Evolutionary conservation across 2,888 invertebrate genomes (phyloP).

Genomic region (Yponomeuta malinellus): DNA sequence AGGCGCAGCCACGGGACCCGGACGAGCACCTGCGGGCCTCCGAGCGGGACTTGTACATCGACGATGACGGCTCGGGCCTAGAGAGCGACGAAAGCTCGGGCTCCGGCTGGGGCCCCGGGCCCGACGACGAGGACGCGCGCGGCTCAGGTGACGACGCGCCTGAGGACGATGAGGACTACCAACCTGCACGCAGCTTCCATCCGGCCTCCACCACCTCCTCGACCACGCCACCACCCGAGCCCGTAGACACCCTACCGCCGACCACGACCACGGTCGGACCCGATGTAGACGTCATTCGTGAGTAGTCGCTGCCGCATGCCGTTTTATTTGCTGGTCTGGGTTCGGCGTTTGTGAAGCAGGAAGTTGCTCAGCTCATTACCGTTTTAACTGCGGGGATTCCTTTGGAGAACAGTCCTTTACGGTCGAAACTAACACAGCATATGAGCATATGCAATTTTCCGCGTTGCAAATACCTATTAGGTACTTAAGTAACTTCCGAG

Average conservation of each 20-base stretch:
- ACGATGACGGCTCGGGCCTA: slow-evolving; percentile 88
- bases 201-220: slow-evolving; percentile 23
- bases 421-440: no score
- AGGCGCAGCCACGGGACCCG: slow-evolving; percentile 25
- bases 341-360: slow-evolving; percentile 21
- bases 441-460: not conserved
- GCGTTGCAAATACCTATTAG: not conserved
- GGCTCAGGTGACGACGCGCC: slow-evolving; percentile 41
- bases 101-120: slow-evolving; percentile 84
- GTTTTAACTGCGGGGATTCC: no score
- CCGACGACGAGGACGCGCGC: slow-evolving; percentile 84
- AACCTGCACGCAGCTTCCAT: slow-evolving; percentile 22
- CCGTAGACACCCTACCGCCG: slow-evolving; percentile 22
- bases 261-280: slow-evolving; percentile 35
- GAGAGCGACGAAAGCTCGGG: slow-evolving; percentile 89
- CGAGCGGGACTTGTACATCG: slow-evolving; percentile 82
- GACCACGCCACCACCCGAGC: slow-evolving; percentile 21
- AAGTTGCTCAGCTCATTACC: slow-evolving; percentile 18
- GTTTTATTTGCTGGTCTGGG: slow-evolving; percentile 54
- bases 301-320: slow-evolving; percentile 74
- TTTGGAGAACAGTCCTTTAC: no score
- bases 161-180: slow-evolving; percentile 67
- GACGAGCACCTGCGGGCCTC: slow-evolving; percentile 61
- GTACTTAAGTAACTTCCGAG: not conserved
- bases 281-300: slow-evolving; percentile 62